Conservation (phyloP, 2,113 vertebrate genomes). For the Gymnobelideus leadbeateri region DNA sequence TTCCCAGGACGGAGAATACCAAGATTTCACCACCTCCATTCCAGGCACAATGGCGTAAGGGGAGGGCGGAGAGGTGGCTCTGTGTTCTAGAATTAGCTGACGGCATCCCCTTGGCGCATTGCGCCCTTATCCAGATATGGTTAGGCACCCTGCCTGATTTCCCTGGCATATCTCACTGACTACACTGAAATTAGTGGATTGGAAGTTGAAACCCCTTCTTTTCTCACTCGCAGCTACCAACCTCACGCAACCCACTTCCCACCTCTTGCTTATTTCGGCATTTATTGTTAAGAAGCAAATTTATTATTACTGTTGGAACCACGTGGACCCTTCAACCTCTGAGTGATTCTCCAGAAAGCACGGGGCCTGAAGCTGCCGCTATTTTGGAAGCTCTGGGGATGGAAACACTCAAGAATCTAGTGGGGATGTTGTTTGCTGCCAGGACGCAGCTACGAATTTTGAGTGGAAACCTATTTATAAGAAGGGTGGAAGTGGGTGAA, state of each 20-base stretch:
- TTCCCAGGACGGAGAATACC: neutral
- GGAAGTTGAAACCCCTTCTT: neutral
- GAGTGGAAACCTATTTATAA: slow-evolving; percentile 57
- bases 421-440: slow-evolving; percentile 19
- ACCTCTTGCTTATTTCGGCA: neutral
- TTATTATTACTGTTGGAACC: neutral
- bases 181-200: neutral
- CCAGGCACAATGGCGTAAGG: neutral
- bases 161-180: neutral
- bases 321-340: neutral
- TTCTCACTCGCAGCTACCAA: neutral
- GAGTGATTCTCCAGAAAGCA: neutral
- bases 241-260: neutral
- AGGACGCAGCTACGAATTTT: slow-evolving; percentile 52
- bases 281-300: neutral
- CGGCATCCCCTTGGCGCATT: neutral
- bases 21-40: neutral
- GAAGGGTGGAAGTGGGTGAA: neutral
- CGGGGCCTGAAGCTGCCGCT: neutral
- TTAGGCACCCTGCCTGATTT: neutral
- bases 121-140: neutral
- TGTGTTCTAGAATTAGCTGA: neutral
- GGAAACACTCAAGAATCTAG: neutral
- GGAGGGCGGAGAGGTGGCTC: neutral
- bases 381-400: neutral